phyloP scores from a whole-genome alignment of 2,888 invertebrate species.

The Cyrtodaria siliqua region DNA sequence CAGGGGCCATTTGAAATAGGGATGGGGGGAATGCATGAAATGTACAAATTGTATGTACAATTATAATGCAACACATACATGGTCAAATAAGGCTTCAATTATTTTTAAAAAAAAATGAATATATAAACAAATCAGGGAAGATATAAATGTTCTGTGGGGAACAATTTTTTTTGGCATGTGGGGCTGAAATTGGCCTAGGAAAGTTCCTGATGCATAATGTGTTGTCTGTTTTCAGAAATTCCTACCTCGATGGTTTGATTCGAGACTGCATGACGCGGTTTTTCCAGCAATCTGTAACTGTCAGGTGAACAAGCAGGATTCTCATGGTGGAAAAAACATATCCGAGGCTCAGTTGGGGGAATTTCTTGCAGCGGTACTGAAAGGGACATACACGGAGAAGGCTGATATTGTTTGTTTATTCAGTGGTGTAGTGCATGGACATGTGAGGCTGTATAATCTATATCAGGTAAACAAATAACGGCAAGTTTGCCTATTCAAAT shows the following conservation, averaged over 20 bases:
- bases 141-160: too few species aligned
- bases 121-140: too few species aligned
- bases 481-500: too few species aligned
- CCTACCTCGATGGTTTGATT: constrained; percentile 37
- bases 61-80: too few species aligned
- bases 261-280: constrained; percentile 8
- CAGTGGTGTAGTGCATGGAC: constrained; percentile 24
- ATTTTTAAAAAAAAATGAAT: too few species aligned
- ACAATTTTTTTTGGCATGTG: too few species aligned
- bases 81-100: too few species aligned
- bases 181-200: too few species aligned
- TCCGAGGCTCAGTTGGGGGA: constrained; percentile 49
- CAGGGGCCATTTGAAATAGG: too few species aligned
- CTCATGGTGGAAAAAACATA: constrained; percentile 26
- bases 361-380: constrained; percentile 50
- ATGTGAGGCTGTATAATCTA: constrained; percentile 23
- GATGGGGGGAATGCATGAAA: too few species aligned
- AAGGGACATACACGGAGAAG: constrained; percentile 50
- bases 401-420: constrained; percentile 47
- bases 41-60: too few species aligned
- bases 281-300: constrained; percentile 49
- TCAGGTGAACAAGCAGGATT: constrained; percentile 25
- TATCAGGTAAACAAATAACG: constrained; percentile 50
- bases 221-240: constrained; percentile 53
- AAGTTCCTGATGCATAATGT: too few species aligned